phyloP scores from a whole-genome alignment of 2,888 invertebrate species.

The Gortyna flavago region DNA sequence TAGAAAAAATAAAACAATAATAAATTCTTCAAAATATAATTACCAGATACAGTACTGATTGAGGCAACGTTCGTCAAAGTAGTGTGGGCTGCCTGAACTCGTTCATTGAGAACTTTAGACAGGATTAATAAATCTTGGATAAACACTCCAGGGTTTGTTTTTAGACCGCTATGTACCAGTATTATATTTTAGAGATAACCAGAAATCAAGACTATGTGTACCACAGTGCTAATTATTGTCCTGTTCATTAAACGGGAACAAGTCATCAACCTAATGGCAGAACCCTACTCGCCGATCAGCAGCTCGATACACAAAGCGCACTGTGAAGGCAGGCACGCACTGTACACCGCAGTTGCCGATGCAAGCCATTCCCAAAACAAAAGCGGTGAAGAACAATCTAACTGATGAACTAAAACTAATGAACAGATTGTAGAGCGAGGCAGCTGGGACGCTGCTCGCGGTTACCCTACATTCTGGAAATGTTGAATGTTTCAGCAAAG shows the following conservation, averaged over 20 bases:
- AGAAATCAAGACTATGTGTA: neutral
- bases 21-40: neutral
- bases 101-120: neutral
- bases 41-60: neutral
- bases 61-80: neutral
- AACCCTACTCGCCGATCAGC: neutral
- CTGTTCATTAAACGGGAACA: neutral
- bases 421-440: slow-evolving; percentile 67
- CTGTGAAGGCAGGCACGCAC: slow-evolving; percentile 31
- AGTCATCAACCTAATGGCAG: neutral
- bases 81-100: neutral
- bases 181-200: neutral
- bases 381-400: slow-evolving; percentile 49
- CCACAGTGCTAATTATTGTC: neutral
- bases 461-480: slow-evolving; percentile 29
- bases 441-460: slow-evolving; percentile 21
- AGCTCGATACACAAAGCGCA: slow-evolving; percentile 38
- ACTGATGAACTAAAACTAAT: slow-evolving; percentile 62
- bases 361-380: slow-evolving; percentile 53
- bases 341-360: slow-evolving; percentile 29
- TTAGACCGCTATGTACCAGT: neutral
- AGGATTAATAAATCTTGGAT: neutral
- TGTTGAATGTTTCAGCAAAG: slow-evolving; percentile 11
- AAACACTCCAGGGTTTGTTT: neutral
- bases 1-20: neutral